Percentiles rank a stretch among this genome's conserved stretches.
These are phyloP conservation scores for Acanthacorydalis orientalis DNA, from an alignment of 2,888 invertebrate genomes.

Conservation along the genomic window DNA sequence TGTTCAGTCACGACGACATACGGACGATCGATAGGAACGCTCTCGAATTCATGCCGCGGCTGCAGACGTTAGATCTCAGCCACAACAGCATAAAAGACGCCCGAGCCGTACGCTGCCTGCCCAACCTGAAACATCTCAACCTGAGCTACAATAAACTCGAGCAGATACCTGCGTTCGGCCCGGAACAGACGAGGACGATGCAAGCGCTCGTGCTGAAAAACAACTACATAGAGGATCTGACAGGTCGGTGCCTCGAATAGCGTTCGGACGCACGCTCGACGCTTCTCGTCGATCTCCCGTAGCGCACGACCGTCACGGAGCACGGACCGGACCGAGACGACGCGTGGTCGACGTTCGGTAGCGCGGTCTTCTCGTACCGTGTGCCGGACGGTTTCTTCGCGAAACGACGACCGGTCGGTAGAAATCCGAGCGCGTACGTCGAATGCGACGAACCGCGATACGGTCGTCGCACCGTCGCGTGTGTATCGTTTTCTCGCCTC, in stretches of 20 bases:
- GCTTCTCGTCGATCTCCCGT: too few species aligned
- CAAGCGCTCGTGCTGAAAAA: constrained; percentile 40
- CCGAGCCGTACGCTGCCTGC: constrained; percentile 36
- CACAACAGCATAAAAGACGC: constrained; percentile 40
- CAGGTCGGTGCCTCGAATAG: constrained; percentile 19
- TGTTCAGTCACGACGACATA: constrained; percentile 39
- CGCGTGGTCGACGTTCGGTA: too few species aligned
- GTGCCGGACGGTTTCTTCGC: too few species aligned
- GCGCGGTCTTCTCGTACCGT: too few species aligned
- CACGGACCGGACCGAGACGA: too few species aligned
- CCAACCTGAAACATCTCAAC: constrained; percentile 43
- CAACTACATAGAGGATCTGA: constrained; percentile 44
- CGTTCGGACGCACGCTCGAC: too few species aligned
- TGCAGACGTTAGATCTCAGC: constrained; percentile 44
- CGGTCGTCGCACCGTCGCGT: too few species aligned
- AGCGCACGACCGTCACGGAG: too few species aligned
- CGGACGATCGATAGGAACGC: constrained; percentile 32
- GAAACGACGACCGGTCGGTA: too few species aligned
- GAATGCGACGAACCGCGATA: too few species aligned
- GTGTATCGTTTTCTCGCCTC: too few species aligned
- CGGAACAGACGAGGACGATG: constrained; percentile 33
- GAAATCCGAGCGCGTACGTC: too few species aligned
- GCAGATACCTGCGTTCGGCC: constrained; percentile 35
- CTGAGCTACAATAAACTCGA: constrained; percentile 44
- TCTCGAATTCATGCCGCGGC: constrained; percentile 39